Conservation (phyloP, 1,140 invertebrate species). For the Micrasema longulum region DNA sequence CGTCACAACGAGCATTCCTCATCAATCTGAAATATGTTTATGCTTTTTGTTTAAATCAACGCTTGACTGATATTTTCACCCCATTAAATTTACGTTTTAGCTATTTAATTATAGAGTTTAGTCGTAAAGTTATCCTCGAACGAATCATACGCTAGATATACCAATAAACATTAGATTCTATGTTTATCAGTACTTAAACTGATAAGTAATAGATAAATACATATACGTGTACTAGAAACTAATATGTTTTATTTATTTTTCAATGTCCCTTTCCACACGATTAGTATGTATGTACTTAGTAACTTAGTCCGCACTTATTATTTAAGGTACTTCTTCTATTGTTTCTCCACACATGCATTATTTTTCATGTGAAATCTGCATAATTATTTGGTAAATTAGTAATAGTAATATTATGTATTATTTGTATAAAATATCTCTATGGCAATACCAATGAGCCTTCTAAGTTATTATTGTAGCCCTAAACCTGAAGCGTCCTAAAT, state of each 20-base stretch:
- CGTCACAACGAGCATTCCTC: too few relatives aligned
- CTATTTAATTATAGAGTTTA: constrained; percentile 1
- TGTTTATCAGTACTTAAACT: constrained; percentile 1
- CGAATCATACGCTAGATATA: constrained; percentile 52
- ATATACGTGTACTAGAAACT: neutral
- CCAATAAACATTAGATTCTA: constrained; percentile 44
- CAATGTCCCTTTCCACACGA: neutral
- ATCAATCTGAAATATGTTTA: too few relatives aligned
- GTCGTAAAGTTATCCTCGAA: constrained; percentile 19
- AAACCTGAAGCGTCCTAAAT: constrained; percentile 6
- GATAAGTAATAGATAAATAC: neutral
- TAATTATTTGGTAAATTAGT: constrained; percentile 10
- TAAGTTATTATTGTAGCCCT: constrained; percentile 34
- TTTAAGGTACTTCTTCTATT: too few relatives aligned
- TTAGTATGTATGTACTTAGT: neutral
- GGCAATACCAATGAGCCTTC: constrained; percentile 54
- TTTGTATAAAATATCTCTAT: constrained; percentile 24
- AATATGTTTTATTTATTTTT: constrained; percentile 16
- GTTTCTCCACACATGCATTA: too few relatives aligned
- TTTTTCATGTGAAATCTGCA: too few relatives aligned
- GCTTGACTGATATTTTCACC: constrained; percentile 26
- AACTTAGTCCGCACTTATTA: constrained; percentile 2
- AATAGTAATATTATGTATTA: constrained; percentile 5
- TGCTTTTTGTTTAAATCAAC: constrained; percentile 19
- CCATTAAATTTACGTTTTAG: constrained; percentile 24